Conservation (phyloP, 2,888 invertebrate species). For the Lamellibrachia columna region DNA sequence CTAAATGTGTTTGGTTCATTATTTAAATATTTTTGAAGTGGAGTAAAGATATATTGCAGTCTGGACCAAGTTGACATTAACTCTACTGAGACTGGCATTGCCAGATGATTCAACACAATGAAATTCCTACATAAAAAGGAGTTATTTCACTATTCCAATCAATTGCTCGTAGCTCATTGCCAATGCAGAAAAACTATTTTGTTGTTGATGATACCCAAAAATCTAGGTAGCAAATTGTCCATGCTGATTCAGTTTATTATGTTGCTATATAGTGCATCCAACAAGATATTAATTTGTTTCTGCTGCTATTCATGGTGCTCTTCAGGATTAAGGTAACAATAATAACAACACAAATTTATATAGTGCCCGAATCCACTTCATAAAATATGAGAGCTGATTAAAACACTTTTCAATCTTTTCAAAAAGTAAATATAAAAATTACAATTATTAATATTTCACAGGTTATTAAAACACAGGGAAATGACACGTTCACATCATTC, state of each 20-base stretch:
- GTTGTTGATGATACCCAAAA: background rate
- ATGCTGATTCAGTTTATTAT: background rate
- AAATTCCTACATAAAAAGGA: background rate
- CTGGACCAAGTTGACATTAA: background rate
- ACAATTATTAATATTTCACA: too few relatives aligned
- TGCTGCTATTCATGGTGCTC: background rate
- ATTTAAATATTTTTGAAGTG: too few relatives aligned
- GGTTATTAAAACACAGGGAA: too few relatives aligned
- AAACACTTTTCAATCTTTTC: too few relatives aligned
- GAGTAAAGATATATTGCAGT: background rate
- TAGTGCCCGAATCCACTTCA: too few relatives aligned
- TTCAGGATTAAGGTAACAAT: background rate
- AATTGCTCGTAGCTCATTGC: background rate
- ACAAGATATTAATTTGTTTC: background rate
- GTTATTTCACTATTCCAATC: background rate
- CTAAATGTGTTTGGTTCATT: too few relatives aligned
- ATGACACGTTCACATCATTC: too few relatives aligned
- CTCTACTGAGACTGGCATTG: background rate
- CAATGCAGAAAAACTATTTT: background rate
- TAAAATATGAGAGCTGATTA: too few relatives aligned
- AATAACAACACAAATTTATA: too few relatives aligned
- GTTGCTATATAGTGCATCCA: background rate
- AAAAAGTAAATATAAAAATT: too few relatives aligned
- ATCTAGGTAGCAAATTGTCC: background rate
- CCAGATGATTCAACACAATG: background rate